These are phyloP conservation scores for Heterotilapia buettikoferi DNA, from an alignment of 2,113 vertebrate genomes.

Conservation along the genomic window DNA sequence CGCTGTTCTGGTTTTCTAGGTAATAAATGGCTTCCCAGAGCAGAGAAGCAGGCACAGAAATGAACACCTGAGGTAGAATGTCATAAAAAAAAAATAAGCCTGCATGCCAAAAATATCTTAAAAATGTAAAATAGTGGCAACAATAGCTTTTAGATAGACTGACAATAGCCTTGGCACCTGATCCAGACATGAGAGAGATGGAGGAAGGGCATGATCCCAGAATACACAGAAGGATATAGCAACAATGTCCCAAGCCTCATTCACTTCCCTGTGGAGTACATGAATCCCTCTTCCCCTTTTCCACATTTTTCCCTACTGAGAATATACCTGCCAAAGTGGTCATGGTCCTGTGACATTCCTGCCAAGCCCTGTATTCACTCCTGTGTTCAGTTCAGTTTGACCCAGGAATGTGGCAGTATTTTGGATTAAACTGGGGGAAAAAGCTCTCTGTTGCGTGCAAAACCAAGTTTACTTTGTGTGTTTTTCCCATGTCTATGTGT, in stretches of 20 bases:
- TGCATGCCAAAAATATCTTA: neutral
- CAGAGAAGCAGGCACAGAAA: neutral
- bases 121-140: neutral
- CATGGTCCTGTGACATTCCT: constrained; percentile 43
- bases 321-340: constrained; percentile 13
- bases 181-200: neutral
- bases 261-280: neutral
- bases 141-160: neutral
- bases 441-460: neutral
- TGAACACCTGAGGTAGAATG: neutral
- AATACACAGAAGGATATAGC: neutral
- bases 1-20: neutral
- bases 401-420: constrained; percentile 18
- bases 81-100: neutral
- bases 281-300: neutral
- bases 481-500: constrained; percentile 14
- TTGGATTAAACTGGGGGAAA: neutral
- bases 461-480: neutral
- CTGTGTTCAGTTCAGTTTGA: neutral
- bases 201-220: neutral
- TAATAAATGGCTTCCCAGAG: neutral
- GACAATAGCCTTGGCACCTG: neutral
- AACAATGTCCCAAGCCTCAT: neutral
- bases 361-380: neutral
- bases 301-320: neutral